These are phyloP conservation scores for Morpho helenor DNA, from an alignment of 2,888 invertebrate genomes.

Conservation along the genomic window DNA sequence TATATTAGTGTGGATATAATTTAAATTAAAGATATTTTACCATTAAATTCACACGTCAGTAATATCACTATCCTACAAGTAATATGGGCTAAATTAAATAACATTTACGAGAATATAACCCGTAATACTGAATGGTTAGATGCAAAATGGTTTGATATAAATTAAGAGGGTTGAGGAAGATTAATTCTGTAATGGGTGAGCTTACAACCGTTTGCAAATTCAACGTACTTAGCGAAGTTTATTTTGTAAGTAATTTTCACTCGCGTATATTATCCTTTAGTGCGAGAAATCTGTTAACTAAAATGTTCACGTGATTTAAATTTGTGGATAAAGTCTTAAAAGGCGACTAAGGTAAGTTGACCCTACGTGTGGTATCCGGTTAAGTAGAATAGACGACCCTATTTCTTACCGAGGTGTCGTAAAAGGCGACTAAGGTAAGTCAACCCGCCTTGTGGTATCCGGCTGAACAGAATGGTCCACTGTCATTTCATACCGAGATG, in stretches of 20 bases:
- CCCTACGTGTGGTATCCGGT: no score
- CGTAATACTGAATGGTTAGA: not conserved
- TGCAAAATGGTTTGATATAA: constrained; percentile 8
- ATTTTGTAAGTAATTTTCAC: constrained; percentile 10
- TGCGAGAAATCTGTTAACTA: constrained; percentile 1
- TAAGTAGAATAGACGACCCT: no score
- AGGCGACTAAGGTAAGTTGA: no score
- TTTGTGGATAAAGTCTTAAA: not conserved
- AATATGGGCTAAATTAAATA: constrained; percentile 4
- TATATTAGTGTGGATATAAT: no score
- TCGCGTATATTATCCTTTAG: not conserved
- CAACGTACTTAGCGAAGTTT: constrained; percentile 11
- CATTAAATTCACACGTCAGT: constrained; percentile 2
- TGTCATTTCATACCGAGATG: no score
- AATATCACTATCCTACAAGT: not conserved
- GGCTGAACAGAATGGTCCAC: no score
- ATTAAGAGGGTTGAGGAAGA: constrained; percentile 20
- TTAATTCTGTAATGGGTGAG: constrained; percentile 23
- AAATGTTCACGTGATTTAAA: constrained; percentile 2
- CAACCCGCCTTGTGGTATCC: no score
- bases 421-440: no score
- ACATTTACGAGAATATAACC: constrained; percentile 6
- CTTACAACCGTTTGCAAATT: constrained; percentile 12
- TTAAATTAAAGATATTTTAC: not conserved
- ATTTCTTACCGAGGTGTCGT: no score